Conservation (phyloP, 2,888 invertebrate genomes). For the Nymphalis polychloros region DNA sequence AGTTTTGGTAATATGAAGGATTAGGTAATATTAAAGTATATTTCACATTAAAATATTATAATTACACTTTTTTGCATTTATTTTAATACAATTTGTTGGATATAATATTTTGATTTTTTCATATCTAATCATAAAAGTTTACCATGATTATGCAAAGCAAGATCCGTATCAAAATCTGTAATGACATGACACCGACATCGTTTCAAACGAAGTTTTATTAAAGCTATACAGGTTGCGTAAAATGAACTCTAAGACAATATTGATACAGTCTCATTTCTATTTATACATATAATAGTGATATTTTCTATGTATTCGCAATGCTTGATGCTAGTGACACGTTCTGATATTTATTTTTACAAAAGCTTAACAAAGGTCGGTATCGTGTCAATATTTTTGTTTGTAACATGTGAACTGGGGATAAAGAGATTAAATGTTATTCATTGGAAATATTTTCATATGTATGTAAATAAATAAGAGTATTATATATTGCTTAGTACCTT, state of each 20-base stretch:
- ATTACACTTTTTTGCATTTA: no score
- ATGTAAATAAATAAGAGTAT: not conserved
- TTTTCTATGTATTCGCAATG: not conserved
- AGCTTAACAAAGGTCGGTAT: not conserved
- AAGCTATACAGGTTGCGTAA: not conserved
- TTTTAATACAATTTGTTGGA: no score
- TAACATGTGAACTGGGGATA: constrained; percentile 1
- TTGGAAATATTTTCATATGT: not conserved
- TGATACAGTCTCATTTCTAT: not conserved
- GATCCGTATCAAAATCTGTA: constrained; percentile 48
- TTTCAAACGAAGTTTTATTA: not conserved
- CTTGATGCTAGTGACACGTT: not conserved
- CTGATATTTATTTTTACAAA: constrained; percentile 7
- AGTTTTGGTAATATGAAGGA: no score
- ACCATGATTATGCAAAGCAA: not conserved
- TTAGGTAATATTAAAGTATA: no score
- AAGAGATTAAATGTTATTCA: constrained; percentile 2
- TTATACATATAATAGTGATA: not conserved
- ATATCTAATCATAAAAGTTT: not conserved
- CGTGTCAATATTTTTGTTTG: constrained; percentile 1
- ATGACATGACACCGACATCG: constrained; percentile 43
- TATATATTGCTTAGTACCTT: not conserved
- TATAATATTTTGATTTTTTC: not conserved
- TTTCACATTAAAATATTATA: no score
- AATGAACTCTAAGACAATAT: not conserved